phyloP scores from a whole-genome alignment of 2,113 vertebrate genomes.

The Ursus arctos region DNA sequence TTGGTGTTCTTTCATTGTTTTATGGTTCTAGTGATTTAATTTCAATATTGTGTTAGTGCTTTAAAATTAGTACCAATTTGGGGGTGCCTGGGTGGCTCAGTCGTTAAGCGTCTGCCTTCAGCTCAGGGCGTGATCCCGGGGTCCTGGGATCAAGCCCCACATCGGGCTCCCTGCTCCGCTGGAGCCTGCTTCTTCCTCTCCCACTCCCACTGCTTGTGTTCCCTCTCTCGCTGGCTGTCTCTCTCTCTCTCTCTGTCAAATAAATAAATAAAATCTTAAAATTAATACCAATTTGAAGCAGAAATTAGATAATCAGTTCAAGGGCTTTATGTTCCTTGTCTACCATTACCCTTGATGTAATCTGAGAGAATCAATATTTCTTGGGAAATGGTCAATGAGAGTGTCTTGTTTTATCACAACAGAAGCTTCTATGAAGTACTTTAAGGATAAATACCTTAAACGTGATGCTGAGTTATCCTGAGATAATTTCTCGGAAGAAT shows the following conservation, averaged over 20 bases:
- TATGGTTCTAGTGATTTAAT: conserved; percentile 57
- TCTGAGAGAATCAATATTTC: conserved; percentile 57
- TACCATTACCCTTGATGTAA: neutral
- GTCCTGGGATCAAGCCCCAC: too few relatives aligned
- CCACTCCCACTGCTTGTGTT: too few relatives aligned
- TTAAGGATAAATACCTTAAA: conserved; percentile 65
- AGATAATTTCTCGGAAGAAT: conserved; percentile 48
- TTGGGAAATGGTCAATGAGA: conserved; percentile 47
- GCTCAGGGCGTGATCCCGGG: too few relatives aligned
- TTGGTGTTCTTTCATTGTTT: conserved; percentile 49
- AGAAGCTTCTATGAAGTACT: conserved; percentile 13
- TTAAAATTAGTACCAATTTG: conserved; percentile 72
- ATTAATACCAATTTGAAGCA: conserved; percentile 69
- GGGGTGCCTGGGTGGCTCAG: too few relatives aligned
- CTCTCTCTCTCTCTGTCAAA: too few relatives aligned
- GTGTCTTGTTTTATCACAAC: conserved; percentile 23
- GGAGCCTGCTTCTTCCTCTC: too few relatives aligned
- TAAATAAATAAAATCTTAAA: conserved; percentile 17
- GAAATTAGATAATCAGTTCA: conserved; percentile 46
- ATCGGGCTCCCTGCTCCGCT: too few relatives aligned
- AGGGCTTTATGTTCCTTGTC: conserved; percentile 33
- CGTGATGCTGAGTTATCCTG: neutral
- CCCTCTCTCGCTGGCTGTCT: too few relatives aligned
- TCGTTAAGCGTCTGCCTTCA: too few relatives aligned
- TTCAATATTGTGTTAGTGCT: conserved; percentile 55